Conservation (phyloP, 2,888 invertebrate genomes). For the Crocallis elinguaria region DNA sequence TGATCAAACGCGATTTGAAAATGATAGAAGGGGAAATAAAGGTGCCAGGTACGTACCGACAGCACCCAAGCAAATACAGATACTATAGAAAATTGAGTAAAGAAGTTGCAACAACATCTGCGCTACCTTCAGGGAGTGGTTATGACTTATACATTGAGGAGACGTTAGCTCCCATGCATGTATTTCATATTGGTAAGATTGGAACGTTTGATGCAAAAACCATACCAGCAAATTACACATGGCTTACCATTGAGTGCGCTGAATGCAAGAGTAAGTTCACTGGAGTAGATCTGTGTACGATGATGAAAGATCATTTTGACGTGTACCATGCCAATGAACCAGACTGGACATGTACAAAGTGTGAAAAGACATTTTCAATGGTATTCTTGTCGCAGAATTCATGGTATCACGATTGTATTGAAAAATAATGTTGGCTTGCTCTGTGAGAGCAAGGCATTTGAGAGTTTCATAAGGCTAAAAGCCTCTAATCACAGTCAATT, state of each 20-base stretch:
- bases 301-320: conserved; percentile 51
- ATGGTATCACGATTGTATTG: conserved; percentile 6
- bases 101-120: conserved; percentile 26
- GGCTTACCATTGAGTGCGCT: conserved; percentile 53
- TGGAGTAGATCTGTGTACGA: conserved; percentile 23
- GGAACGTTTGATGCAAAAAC: not conserved
- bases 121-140: conserved; percentile 24
- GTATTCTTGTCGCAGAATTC: not conserved
- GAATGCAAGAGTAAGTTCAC: conserved; percentile 46
- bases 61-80: conserved; percentile 45
- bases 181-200: conserved; percentile 37
- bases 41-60: conserved; percentile 37
- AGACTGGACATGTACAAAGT: conserved; percentile 52
- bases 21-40: conserved; percentile 7
- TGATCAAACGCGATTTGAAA: conserved; percentile 41
- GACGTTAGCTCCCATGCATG: conserved; percentile 43
- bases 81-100: conserved; percentile 58
- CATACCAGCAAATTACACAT: conserved; percentile 14
- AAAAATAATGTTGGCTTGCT: too few species aligned
- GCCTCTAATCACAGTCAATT: too few species aligned
- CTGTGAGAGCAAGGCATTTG: too few species aligned
- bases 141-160: conserved; percentile 64
- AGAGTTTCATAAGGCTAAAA: too few species aligned
- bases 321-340: conserved; percentile 50
- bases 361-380: conserved; percentile 5